Conservation (phyloP, 2,888 invertebrate genomes). For the Pristionchus japonicus region DNA sequence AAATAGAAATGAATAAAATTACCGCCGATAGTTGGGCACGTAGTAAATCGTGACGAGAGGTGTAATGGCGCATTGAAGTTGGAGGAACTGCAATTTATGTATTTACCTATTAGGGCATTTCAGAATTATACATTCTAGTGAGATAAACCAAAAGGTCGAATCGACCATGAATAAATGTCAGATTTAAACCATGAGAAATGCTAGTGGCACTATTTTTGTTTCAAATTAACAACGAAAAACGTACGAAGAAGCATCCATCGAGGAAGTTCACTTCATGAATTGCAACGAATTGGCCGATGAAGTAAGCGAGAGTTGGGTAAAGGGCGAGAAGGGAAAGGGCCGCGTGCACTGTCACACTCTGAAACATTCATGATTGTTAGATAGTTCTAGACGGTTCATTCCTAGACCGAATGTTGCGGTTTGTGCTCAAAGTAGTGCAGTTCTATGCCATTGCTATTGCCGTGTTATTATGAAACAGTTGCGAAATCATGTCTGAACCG, state of each 20-base stretch:
- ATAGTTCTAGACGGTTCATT: neutral
- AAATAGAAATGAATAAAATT: neutral
- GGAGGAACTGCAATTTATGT: neutral
- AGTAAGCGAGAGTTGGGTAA: conserved; percentile 2
- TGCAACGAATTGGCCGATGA: conserved; percentile 4
- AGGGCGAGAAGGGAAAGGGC: neutral
- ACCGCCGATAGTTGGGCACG: conserved; percentile 31
- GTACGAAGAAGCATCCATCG: conserved; percentile 6
- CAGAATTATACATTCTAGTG: too few relatives aligned
- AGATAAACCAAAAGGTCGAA: too few relatives aligned
- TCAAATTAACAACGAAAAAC: neutral
- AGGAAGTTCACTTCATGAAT: conserved; percentile 24
- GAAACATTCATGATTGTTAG: neutral
- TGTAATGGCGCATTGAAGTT: neutral
- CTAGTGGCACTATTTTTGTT: too few relatives aligned
- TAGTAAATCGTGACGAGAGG: conserved; percentile 7
- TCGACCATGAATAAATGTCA: too few relatives aligned
- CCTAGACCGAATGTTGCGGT: too few relatives aligned
- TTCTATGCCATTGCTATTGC: neutral
- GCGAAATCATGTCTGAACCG: too few relatives aligned
- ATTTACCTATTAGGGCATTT: too few relatives aligned
- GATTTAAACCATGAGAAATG: too few relatives aligned
- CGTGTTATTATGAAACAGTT: neutral
- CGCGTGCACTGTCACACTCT: neutral
- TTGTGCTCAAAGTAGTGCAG: neutral